Evolutionary conservation across 1,140 invertebrate species (phyloP).

Genomic region (Leguminivora glycinivorella): DNA sequence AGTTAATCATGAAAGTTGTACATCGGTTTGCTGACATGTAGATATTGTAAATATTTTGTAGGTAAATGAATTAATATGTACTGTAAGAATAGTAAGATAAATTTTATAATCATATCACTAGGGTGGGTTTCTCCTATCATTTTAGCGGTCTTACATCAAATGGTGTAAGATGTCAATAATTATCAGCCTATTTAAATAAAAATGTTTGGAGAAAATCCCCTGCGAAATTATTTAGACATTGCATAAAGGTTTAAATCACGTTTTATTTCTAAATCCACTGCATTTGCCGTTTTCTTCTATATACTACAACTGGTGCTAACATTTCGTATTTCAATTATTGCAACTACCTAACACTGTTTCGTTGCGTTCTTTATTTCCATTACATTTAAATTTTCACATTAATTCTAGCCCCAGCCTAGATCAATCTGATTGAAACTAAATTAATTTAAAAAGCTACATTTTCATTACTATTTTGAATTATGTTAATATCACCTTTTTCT

Average conservation of each 20-base stretch:
- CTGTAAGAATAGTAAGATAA: conserved; percentile 64
- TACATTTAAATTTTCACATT: conserved; percentile 12
- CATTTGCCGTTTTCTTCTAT: conserved; percentile 16
- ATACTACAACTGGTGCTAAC: conserved; percentile 37
- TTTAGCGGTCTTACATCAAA: no score
- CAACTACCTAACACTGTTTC: neutral
- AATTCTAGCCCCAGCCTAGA: neutral
- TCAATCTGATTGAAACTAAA: no score
- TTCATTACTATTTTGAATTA: neutral
- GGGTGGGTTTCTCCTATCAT: conserved; percentile 22
- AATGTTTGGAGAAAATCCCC: conserved; percentile 21
- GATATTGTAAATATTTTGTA: conserved; percentile 73
- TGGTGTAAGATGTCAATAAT: no score
- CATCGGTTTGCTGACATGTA: conserved; percentile 64
- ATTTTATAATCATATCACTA: conserved; percentile 77
- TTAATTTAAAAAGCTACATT: no score
- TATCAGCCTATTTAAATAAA: conserved; percentile 9
- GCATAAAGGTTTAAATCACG: conserved; percentile 20
- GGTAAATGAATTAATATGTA: conserved; percentile 48
- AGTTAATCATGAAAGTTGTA: conserved; percentile 41
- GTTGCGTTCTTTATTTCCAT: conserved; percentile 3
- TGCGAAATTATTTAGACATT: conserved; percentile 25
- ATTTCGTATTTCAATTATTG: conserved; percentile 17
- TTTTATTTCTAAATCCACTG: conserved; percentile 23
- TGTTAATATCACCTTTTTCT: conserved; percentile 25